Conservation (phyloP, 2,888 invertebrate species). For the Tenthredo notha region DNA sequence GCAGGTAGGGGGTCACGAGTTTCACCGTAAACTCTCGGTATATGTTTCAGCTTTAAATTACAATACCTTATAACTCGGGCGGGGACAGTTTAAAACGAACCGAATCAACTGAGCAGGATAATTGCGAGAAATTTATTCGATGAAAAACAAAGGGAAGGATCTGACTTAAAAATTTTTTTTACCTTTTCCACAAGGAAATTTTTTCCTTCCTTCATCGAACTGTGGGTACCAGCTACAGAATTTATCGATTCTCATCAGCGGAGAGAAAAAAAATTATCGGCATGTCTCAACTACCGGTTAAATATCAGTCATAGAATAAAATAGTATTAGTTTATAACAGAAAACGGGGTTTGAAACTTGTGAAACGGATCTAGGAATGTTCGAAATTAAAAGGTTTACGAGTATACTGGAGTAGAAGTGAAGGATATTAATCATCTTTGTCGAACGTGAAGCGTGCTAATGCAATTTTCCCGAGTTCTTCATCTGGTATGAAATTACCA, state of each 20-base stretch:
- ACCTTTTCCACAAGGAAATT: not conserved
- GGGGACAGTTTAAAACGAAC: not conserved
- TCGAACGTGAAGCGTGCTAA: not conserved
- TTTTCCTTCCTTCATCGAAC: not conserved
- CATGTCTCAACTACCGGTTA: not conserved
- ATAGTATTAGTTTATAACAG: not conserved
- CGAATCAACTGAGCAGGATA: not conserved
- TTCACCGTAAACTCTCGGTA: too few relatives aligned
- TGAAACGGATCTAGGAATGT: not conserved
- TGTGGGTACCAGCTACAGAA: not conserved
- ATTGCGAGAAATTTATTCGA: slow-evolving; percentile 1
- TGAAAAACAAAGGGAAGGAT: not conserved
- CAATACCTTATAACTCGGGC: not conserved
- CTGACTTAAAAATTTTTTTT: not conserved
- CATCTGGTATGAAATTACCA: slow-evolving; percentile 24
- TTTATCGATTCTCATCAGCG: not conserved
- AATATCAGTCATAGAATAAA: not conserved
- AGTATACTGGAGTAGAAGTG: not conserved
- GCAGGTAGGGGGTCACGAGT: too few relatives aligned
- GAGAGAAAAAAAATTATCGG: not conserved
- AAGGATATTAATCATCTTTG: not conserved
- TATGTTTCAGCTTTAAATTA: not conserved
- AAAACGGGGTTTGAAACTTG: not conserved
- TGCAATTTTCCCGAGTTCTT: not conserved
- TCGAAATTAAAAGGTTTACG: not conserved